Percentiles rank a stretch among this genome's conserved stretches.
These are phyloP conservation scores for Channa striata DNA, from an alignment of 2,797 vertebrate species.

Conservation along the genomic window DNA sequence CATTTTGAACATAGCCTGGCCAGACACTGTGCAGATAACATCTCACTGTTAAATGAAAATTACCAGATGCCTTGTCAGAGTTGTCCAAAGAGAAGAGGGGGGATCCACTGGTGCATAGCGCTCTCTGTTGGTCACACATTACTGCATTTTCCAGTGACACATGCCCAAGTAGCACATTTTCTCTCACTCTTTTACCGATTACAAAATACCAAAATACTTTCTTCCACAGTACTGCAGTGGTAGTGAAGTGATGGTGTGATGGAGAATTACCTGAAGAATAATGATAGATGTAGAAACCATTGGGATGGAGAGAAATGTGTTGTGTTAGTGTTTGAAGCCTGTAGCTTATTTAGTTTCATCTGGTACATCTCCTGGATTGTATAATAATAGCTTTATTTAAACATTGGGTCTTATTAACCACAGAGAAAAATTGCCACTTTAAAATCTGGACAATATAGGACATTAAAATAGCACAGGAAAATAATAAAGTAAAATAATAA, in stretches of 20 bases:
- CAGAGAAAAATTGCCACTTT: neutral
- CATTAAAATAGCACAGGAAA: neutral
- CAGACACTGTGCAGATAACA: constrained; percentile 9
- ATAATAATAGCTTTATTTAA: no score
- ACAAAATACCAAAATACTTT: neutral
- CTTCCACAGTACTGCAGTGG: neutral
- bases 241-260: neutral
- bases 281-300: constrained; percentile 38
- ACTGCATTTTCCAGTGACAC: constrained; percentile 1
- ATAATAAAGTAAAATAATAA: neutral
- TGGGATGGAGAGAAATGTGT: constrained; percentile 28
- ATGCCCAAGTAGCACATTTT: neutral
- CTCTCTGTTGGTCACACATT: constrained; percentile 64
- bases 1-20: constrained; percentile 3
- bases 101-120: constrained; percentile 25
- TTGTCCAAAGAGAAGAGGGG: neutral
- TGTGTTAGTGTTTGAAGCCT: constrained; percentile 13
- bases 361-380: neutral
- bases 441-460: neutral
- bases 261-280: constrained; percentile 37
- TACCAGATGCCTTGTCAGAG: constrained; percentile 7
- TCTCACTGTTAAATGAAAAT: constrained; percentile 19
- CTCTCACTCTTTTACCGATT: neutral
- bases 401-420: constrained; percentile 1
- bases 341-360: constrained; percentile 9